A percentile compares a stretch with the other conserved stretches of the same genome.
Evolutionary conservation across 2,888 invertebrate species (phyloP).

Genomic region (Drosophila cyrtoloma): DNA sequence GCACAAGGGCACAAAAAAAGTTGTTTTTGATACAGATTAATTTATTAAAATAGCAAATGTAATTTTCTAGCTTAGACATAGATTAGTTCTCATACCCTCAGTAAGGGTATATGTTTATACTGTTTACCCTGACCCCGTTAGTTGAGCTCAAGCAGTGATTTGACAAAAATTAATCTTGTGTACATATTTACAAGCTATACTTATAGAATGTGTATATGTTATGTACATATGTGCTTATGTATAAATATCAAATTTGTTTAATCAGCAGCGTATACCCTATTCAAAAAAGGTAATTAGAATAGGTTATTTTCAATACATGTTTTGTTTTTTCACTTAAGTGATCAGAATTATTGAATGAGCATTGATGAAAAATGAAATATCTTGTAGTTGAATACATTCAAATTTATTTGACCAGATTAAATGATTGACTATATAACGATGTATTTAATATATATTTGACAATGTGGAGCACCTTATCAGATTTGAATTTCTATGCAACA

Average conservation of each 20-base stretch:
- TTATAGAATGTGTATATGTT: background rate
- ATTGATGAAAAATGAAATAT: background rate
- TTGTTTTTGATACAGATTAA: background rate
- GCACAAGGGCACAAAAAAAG: background rate
- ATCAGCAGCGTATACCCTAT: background rate
- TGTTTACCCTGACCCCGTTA: constrained; percentile 8
- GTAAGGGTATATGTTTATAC: background rate
- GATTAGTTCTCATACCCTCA: background rate
- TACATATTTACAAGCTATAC: background rate
- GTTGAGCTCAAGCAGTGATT: constrained; percentile 27
- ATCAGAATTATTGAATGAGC: background rate
- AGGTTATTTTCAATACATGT: background rate
- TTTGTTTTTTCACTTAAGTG: background rate
- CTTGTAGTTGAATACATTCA: background rate
- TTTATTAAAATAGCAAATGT: background rate
- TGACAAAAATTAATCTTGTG: constrained; percentile 8
- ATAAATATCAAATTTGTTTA: background rate
- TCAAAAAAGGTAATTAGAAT: background rate
- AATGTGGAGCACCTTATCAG: constrained; percentile 42
- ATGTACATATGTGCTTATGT: background rate
- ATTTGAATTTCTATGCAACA: background rate
- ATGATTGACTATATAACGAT: background rate
- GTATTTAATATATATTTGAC: background rate
- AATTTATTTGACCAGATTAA: background rate
- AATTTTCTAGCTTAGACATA: background rate